These are phyloP conservation scores for Reticulitermes speratus DNA, from an alignment of 1,140 invertebrate genomes.

Conservation along the genomic window DNA sequence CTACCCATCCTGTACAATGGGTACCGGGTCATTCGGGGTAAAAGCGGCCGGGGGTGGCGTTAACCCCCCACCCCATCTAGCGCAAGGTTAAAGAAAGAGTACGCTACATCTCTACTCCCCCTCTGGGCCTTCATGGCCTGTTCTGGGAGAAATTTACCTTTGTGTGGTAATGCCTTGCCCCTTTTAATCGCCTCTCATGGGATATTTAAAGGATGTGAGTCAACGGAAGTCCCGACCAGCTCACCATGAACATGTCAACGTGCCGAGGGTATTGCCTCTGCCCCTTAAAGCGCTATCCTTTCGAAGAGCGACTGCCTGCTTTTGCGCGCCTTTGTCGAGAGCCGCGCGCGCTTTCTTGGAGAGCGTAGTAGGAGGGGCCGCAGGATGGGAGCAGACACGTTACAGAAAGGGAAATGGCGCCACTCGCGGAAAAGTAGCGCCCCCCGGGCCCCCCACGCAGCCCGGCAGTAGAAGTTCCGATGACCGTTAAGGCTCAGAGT, in stretches of 20 bases:
- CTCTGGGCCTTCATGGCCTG: too few species aligned
- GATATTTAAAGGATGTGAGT: too few species aligned
- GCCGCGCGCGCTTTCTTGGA: constrained; percentile 62
- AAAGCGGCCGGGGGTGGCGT: too few species aligned
- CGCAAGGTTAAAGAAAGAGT: too few species aligned
- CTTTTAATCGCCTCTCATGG: too few species aligned
- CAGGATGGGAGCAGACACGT: constrained; percentile 54
- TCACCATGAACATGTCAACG: constrained; percentile 49
- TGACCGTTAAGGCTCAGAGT: constrained; percentile 58
- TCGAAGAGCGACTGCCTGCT: constrained; percentile 55
- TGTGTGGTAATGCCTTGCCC: too few species aligned
- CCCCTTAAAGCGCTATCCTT: constrained; percentile 58
- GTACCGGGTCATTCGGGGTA: too few species aligned
- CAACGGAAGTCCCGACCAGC: too few species aligned
- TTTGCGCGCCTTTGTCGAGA: constrained; percentile 57
- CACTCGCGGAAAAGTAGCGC: constrained; percentile 54
- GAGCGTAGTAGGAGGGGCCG: constrained; percentile 50
- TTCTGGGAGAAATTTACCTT: too few species aligned
- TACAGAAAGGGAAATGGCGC: constrained; percentile 52
- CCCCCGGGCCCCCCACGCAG: constrained; percentile 55
- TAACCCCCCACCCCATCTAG: too few species aligned
- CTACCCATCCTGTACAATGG: too few species aligned
- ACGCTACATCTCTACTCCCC: too few species aligned
- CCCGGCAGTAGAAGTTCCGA: constrained; percentile 60
- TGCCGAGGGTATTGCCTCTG: constrained; percentile 46